Evolutionary conservation across 2,797 vertebrate species (phyloP), one percentile per base, ranked within the genome.

Genomic region (Acrossocheilus fasciatus): DNA sequence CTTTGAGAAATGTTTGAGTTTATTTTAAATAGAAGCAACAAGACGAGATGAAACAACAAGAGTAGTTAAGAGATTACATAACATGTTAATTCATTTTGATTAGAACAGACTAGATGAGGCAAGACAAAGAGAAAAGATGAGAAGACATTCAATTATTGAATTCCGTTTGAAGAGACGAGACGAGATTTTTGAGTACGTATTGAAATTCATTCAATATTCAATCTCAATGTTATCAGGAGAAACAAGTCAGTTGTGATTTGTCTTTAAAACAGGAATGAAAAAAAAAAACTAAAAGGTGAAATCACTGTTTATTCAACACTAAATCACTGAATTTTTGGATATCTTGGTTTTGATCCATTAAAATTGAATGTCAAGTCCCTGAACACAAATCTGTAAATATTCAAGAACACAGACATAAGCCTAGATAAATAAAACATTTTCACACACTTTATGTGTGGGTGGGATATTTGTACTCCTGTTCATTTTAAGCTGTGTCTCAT

Each of bases 401-500:
- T 62, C 52, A 30, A 69, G 18, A 52, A 81, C 30, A 68, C 64
- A 75, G 54, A 17, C 41, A 64, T n/a, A 15, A 64, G 41, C 45
- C 20, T 50, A 50, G 6, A 64, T 83, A 77, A 54, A 85, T 26
- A 34, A 20, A 45, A 34, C 14, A 45, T 17, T 23, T 70, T 6
- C 26, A 26, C 26, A 85, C 72, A 78, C 10, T 43, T 23, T 12
- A 75, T n/a, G 23, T 41, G 5, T 84, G 18, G 75, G 62, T 78
- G 34, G 45, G 43, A 77, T 57, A 54, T 68, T 52, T 84, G 62
- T 18, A 18, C 59, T 68, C 20, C 30, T 45, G 47, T 54, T 85
- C 36, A 23, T 69, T 68, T 69, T 54, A 78, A 78, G 83, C 47
- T 52, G 70, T 3, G 30, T 66, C 43, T 77, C 18, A 62, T 70